These are phyloP conservation scores for Tetragnatha versicolor DNA, from an alignment of 1,140 invertebrate genomes.

Conservation along the genomic window DNA sequence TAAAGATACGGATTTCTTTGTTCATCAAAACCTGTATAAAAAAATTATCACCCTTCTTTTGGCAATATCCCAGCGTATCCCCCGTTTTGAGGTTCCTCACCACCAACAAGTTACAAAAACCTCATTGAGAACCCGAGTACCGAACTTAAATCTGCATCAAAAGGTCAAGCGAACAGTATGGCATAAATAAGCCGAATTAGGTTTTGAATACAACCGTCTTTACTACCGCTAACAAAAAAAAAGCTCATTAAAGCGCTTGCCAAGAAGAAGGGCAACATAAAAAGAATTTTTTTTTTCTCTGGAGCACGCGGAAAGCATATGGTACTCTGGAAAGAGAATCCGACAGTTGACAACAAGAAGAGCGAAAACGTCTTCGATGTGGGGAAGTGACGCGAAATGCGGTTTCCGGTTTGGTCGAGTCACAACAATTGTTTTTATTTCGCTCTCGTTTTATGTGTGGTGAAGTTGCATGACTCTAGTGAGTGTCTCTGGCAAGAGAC, in stretches of 20 bases:
- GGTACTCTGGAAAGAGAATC: not conserved
- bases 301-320: not conserved
- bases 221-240: not conserved
- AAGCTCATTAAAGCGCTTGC: not conserved
- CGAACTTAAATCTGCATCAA: too few relatives aligned
- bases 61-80: too few relatives aligned
- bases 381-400: constrained; percentile 1
- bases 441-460: not conserved
- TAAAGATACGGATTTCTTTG: too few relatives aligned
- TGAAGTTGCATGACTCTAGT: too few relatives aligned
- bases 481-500: too few relatives aligned
- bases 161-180: too few relatives aligned
- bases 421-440: not conserved
- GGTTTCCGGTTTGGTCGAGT: not conserved
- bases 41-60: too few relatives aligned
- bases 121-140: too few relatives aligned
- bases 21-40: too few relatives aligned
- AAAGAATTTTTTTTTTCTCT: not conserved
- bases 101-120: too few relatives aligned
- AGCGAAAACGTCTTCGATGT: not conserved
- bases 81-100: too few relatives aligned
- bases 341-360: not conserved
- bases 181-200: constrained; percentile 8
- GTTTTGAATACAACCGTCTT: constrained; percentile 13
- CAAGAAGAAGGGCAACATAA: not conserved